These are phyloP conservation scores for Epistrophe eligans DNA, from an alignment of 2,888 invertebrate species.

Conservation along the genomic window DNA sequence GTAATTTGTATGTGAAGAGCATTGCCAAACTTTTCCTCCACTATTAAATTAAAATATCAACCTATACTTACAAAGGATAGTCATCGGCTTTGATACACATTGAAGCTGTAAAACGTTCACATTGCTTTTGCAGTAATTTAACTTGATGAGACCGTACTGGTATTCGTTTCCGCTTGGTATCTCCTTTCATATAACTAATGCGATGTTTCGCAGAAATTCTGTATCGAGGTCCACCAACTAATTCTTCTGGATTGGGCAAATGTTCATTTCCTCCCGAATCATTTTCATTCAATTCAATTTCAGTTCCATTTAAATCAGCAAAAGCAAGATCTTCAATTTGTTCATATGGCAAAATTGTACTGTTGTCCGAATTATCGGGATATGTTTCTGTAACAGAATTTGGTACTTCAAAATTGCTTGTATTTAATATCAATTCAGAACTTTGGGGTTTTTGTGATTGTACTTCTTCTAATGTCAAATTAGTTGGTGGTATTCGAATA, in stretches of 20 bases:
- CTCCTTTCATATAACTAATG: conserved; percentile 62
- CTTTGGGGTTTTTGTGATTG: conserved; percentile 74
- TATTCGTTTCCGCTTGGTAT: conserved; percentile 80
- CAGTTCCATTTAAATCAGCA: conserved; percentile 81
- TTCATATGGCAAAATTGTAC: conserved; percentile 77
- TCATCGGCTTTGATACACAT: conserved; percentile 90
- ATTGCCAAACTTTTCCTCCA: too few relatives aligned
- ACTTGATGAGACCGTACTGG: conserved; percentile 73
- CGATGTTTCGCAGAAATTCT: conserved; percentile 78
- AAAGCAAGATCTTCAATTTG: conserved; percentile 82
- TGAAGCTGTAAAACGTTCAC: conserved; percentile 89
- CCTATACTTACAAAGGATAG: conserved; percentile 89
- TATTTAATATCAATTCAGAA: conserved; percentile 80
- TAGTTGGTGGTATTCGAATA: conserved; percentile 79
- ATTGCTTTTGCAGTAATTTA: conserved; percentile 82
- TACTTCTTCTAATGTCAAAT: conserved; percentile 77
- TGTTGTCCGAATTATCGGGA: conserved; percentile 6
- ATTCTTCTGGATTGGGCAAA: conserved; percentile 82
- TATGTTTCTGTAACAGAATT: conserved; percentile 48
- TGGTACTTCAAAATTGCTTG: conserved; percentile 80
- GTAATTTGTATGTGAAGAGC: too few relatives aligned
- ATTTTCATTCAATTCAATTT: conserved; percentile 69
- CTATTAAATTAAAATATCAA: too few relatives aligned
- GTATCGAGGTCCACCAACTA: conserved; percentile 81
- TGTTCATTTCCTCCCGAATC: conserved; percentile 75